Evolutionary conservation across 1,140 invertebrate genomes (phyloP).

Genomic region (Micrasema longulum): DNA sequence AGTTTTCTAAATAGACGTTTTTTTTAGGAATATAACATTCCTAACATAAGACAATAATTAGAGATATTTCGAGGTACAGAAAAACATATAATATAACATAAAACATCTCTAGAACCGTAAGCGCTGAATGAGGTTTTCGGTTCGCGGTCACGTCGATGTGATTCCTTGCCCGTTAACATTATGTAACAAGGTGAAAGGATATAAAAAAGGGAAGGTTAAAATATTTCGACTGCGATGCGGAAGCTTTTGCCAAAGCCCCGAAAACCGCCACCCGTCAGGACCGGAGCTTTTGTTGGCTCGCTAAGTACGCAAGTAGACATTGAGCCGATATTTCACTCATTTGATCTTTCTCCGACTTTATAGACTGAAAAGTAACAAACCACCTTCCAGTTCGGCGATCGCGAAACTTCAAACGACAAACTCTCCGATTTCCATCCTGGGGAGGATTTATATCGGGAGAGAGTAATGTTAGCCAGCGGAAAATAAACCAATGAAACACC

Average conservation of each 20-base stretch:
- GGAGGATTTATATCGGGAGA: too few relatives aligned
- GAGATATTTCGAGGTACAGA: too few relatives aligned
- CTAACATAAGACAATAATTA: too few relatives aligned
- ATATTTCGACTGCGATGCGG: background rate
- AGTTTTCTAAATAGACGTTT: too few relatives aligned
- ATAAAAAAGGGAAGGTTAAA: too few relatives aligned
- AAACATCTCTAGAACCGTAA: too few relatives aligned
- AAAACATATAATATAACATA: too few relatives aligned
- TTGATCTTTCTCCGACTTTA: constrained; percentile 30
- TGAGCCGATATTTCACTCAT: constrained; percentile 30
- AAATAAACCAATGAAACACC: constrained; percentile 2
- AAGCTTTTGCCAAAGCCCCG: background rate
- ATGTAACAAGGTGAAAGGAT: too few relatives aligned
- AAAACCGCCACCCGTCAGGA: background rate
- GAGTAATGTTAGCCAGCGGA: too few relatives aligned
- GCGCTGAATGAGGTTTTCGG: background rate
- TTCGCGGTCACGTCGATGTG: too few relatives aligned
- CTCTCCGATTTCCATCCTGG: background rate
- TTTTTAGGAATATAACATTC: too few relatives aligned
- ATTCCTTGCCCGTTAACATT: too few relatives aligned
- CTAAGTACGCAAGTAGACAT: constrained; percentile 2
- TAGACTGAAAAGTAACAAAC: constrained; percentile 24
- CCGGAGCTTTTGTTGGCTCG: background rate
- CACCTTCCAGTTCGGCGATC: background rate
- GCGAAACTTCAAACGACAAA: constrained; percentile 27